Evolutionary conservation across 1,140 invertebrate genomes (phyloP).

Genomic region (Drosophila quadrilineata): DNA sequence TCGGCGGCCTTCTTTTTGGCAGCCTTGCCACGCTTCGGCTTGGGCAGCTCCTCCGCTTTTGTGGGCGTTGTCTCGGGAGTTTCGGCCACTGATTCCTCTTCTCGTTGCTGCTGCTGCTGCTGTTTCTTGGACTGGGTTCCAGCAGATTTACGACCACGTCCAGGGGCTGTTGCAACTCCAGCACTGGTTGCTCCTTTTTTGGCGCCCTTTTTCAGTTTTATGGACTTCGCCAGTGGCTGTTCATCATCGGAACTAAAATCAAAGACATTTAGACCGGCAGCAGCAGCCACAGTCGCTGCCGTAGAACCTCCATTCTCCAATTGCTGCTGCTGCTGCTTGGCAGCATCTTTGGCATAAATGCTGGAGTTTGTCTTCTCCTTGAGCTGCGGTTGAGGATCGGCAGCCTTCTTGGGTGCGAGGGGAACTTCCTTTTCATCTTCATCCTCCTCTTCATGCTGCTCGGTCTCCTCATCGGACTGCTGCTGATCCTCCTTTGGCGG

Average conservation of each 20-base stretch:
- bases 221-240: slow-evolving; percentile 80
- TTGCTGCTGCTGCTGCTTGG: slow-evolving; percentile 63
- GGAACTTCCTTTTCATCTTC: slow-evolving; percentile 1
- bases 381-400: slow-evolving; percentile 22
- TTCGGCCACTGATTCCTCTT: not conserved
- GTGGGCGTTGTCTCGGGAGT: not conserved
- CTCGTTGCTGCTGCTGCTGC: slow-evolving; percentile 11
- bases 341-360: slow-evolving; percentile 75
- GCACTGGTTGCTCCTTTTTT: slow-evolving; percentile 37
- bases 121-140: slow-evolving; percentile 34
- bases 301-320: slow-evolving; percentile 60
- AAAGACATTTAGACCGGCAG: slow-evolving; percentile 64
- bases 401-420: not conserved
- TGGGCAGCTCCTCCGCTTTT: slow-evolving; percentile 3
- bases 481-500: slow-evolving; percentile 53
- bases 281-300: not conserved
- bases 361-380: slow-evolving; percentile 71
- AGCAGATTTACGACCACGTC: slow-evolving; percentile 53
- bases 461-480: not conserved
- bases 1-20: slow-evolving; percentile 21
- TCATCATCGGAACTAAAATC: slow-evolving; percentile 82
- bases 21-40: slow-evolving; percentile 20
- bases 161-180: slow-evolving; percentile 13
- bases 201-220: slow-evolving; percentile 70
- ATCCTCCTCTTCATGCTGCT: slow-evolving; percentile 29